Conservation (phyloP, 2,888 invertebrate species). For the Globia sparganii region DNA sequence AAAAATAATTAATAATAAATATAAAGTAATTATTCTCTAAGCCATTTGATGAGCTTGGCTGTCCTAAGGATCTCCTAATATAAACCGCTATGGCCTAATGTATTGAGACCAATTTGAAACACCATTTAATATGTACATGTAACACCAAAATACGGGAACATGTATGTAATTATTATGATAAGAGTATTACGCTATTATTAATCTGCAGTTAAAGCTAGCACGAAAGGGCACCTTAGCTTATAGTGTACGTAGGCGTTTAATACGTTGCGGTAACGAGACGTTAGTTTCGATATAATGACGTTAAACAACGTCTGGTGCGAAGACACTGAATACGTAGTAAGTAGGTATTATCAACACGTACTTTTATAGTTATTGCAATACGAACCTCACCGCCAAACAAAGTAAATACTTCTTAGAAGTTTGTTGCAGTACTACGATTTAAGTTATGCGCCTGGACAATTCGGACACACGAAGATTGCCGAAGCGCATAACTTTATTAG, state of each 20-base stretch:
- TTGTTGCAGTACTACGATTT: not conserved
- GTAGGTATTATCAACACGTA: not conserved
- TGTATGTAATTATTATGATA: conserved; percentile 24
- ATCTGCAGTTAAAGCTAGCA: conserved; percentile 15
- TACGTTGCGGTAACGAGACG: not conserved
- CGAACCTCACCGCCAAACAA: not conserved
- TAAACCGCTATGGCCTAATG: conserved; percentile 53
- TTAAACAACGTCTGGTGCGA: not conserved
- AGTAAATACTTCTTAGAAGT: not conserved
- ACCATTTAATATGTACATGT: conserved; percentile 29
- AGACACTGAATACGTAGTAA: no score
- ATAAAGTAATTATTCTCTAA: conserved; percentile 28
- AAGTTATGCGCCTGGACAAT: not conserved
- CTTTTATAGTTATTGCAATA: not conserved
- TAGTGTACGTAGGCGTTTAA: not conserved
- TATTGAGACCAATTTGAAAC: conserved; percentile 45
- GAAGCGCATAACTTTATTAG: not conserved
- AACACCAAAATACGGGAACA: conserved; percentile 21
- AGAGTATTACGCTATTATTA: conserved; percentile 15
- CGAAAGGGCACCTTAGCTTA: not conserved
- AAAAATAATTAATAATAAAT: conserved; percentile 13
- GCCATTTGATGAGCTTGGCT: conserved; percentile 31
- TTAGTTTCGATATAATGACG: not conserved
- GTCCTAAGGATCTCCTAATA: conserved; percentile 42
- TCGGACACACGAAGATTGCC: not conserved